Conservation (phyloP, 2,113 vertebrate species). For the Gorilla gorilla region DNA sequence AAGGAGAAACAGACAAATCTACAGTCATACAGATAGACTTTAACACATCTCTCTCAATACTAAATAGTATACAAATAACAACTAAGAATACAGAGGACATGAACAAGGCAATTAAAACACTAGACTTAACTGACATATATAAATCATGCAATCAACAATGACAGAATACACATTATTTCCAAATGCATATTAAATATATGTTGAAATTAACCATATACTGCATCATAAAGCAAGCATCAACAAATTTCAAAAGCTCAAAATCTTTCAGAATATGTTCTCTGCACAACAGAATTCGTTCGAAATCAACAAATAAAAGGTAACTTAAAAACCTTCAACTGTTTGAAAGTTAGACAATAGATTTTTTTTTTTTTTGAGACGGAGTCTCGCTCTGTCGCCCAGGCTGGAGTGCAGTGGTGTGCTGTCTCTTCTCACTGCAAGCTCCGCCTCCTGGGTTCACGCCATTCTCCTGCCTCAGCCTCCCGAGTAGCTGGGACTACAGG, state of each 20-base stretch:
- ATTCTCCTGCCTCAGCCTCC: too few relatives aligned
- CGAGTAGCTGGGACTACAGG: too few relatives aligned
- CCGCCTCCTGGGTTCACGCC: too few relatives aligned
- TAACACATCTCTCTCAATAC: neutral
- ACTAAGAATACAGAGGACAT: neutral
- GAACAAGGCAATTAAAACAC: neutral
- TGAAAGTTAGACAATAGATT: neutral
- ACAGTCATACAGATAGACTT: neutral
- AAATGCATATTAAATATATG: neutral
- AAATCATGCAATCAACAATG: neutral
- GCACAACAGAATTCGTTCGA: neutral
- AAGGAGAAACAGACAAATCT: neutral
- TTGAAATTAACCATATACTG: neutral
- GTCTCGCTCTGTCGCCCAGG: too few relatives aligned
- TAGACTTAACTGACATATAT: neutral
- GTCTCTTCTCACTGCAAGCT: too few relatives aligned
- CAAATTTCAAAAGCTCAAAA: constrained; percentile 2
- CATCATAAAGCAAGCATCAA: neutral
- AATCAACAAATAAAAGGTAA: neutral
- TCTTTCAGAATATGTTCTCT: constrained; percentile 12
- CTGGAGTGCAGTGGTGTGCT: too few relatives aligned
- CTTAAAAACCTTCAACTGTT: neutral
- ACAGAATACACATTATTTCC: neutral
- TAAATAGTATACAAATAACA: neutral
- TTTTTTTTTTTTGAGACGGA: neutral